Evolutionary conservation across 2,113 vertebrate species (phyloP).

Genomic region (Campylorhamphus procurvoides): DNA sequence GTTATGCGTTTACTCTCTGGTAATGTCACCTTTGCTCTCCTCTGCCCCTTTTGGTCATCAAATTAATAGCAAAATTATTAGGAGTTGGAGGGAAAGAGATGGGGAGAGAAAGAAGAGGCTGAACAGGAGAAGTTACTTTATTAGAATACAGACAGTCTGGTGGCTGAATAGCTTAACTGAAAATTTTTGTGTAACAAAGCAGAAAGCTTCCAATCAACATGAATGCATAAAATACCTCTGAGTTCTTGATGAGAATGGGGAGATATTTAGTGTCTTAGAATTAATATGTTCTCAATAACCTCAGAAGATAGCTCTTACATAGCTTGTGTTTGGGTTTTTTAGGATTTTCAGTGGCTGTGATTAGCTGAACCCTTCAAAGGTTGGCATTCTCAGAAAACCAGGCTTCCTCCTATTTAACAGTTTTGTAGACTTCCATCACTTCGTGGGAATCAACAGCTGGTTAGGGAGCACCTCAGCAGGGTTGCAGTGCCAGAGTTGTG

Average conservation of each 20-base stretch:
- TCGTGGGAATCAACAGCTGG: background rate
- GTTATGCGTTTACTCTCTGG: background rate
- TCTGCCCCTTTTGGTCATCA: background rate
- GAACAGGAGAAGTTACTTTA: background rate
- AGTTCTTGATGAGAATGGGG: background rate
- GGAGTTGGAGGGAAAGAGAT: background rate
- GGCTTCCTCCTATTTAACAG: background rate
- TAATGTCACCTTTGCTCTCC: background rate
- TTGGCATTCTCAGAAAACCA: background rate
- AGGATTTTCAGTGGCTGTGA: background rate
- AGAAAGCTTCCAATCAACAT: background rate
- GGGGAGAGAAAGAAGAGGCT: background rate
- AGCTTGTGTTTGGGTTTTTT: background rate
- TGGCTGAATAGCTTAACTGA: background rate
- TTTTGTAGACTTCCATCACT: background rate
- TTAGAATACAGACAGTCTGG: background rate
- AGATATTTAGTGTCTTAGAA: background rate
- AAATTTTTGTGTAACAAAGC: background rate
- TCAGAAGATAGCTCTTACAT: background rate
- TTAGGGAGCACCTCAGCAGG: background rate
- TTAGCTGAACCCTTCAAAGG: background rate
- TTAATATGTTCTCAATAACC: background rate
- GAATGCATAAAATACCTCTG: background rate
- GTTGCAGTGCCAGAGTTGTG: background rate
- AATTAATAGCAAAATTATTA: background rate